Base-by-base conservation (phyloP, 2,888 invertebrate species). In the Protophormia terraenovae region DNA sequence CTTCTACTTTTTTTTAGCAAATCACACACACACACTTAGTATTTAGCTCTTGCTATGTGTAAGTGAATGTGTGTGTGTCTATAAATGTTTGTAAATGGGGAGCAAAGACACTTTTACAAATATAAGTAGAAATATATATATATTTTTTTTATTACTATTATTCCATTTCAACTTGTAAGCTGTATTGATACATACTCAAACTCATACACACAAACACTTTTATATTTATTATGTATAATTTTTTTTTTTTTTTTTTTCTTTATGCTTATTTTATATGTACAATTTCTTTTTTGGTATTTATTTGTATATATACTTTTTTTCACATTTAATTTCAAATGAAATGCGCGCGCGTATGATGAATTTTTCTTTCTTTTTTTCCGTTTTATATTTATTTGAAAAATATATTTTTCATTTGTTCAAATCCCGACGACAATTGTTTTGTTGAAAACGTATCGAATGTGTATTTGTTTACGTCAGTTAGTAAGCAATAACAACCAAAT, bases 101-200 rank as follows among this genome's bases (percentile, higher is more conserved):
- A 76, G 81, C 81, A 82, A 73, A 80, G 80, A 83, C 82, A 77
- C 76, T 76, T 76, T 73, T 76, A 47, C 77, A 82, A 82, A 77
- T 62, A 69, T 55, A 76, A 73, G 29, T 66, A n/a, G n/a, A n/a
- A n/a, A n/a, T n/a, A n/a, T 66, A 45, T 50, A 22, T 50, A 3
- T 10, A 10, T 58, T 55, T 50, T 53, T 62, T 66, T 41, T 55
- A 32, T 24, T 29, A 14, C 38, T 72, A 66, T 71, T 55, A 62
- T 69, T 76, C 55, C 62, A 69, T 82, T 82, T 82, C 58, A 66
- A 73, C 50, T 80, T 12, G 62, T 41, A 10, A 45, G 27, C 41
- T 80, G 24, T 66, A 80, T 58, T 67, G 60, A 78, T 71, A 71
- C 53, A 66, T 66, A 66, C 8, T 16, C 69, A 35, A 35, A 53